Conservation (phyloP, 2,113 vertebrate genomes). For the Empidonax traillii region DNA sequence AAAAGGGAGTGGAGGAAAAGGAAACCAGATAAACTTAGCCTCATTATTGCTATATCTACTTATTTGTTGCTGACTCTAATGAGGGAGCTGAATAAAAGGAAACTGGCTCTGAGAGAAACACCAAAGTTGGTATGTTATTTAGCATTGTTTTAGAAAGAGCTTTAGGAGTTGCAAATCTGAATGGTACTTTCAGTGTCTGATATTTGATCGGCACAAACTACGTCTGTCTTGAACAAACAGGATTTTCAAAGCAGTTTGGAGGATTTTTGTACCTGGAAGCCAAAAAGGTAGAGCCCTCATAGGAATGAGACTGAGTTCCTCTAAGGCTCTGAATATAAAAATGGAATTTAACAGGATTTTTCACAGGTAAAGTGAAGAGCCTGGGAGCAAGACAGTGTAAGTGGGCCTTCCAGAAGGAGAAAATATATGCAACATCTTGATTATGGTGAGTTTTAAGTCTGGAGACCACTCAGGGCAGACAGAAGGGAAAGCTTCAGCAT, state of each 20-base stretch:
- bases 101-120: background rate
- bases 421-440: background rate
- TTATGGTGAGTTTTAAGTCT: background rate
- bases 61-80: constrained; percentile 18
- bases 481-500: background rate
- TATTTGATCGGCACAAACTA: background rate
- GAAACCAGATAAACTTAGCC: constrained; percentile 75
- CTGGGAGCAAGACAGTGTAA: background rate
- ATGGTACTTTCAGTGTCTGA: background rate
- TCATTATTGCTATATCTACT: constrained; percentile 51
- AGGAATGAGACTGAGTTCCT: background rate
- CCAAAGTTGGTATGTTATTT: background rate
- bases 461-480: background rate
- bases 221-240: background rate
- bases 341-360: background rate
- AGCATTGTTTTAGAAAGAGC: background rate
- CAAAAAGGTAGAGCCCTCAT: background rate
- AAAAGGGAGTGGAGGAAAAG: constrained; percentile 77
- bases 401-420: background rate
- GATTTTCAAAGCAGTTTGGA: background rate
- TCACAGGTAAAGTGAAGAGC: background rate
- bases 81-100: constrained; percentile 48
- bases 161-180: background rate
- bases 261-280: background rate
- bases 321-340: background rate